These are phyloP conservation scores for Dendroctonus valens DNA, from an alignment of 1,140 invertebrate genomes.

Conservation along the genomic window DNA sequence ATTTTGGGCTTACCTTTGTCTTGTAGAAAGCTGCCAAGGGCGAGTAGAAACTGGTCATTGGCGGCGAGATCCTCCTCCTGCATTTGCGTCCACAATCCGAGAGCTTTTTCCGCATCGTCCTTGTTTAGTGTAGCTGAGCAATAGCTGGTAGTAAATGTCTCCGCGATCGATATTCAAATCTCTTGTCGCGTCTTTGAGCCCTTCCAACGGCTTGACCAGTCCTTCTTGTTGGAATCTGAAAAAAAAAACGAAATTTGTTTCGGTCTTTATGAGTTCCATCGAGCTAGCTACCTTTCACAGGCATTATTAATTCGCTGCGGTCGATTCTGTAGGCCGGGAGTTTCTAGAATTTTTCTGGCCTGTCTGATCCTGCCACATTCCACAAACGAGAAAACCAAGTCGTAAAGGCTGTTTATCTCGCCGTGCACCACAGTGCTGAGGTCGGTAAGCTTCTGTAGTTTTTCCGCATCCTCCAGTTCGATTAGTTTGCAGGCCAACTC, in stretches of 20 bases:
- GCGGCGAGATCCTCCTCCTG: conserved; percentile 78
- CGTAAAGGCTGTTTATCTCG: conserved; percentile 78
- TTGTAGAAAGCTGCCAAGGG: conserved; percentile 65
- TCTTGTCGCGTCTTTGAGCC: conserved; percentile 70
- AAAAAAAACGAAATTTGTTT: background rate
- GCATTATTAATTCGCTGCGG: conserved; percentile 58
- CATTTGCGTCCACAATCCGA: conserved; percentile 74
- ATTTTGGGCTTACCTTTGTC: conserved; percentile 53
- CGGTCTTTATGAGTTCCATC: background rate
- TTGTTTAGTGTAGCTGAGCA: conserved; percentile 66
- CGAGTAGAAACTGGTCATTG: conserved; percentile 63
- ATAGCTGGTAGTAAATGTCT: conserved; percentile 70
- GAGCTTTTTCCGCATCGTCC: conserved; percentile 69
- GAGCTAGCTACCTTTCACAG: conserved; percentile 53
- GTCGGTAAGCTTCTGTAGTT: conserved; percentile 76
- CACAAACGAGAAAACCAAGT: conserved; percentile 76
- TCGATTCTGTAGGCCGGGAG: conserved; percentile 65
- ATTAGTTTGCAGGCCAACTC: conserved; percentile 60
- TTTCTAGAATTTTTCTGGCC: conserved; percentile 79
- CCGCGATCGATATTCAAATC: conserved; percentile 72
- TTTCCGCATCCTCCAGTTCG: conserved; percentile 70
- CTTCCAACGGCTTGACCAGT: conserved; percentile 66
- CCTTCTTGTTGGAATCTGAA: conserved; percentile 51
- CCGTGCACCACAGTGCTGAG: conserved; percentile 73
- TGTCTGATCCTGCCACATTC: conserved; percentile 73